Evolutionary conservation across 2,113 vertebrate genomes (phyloP).

Genomic region (Okapia johnstoni): DNA sequence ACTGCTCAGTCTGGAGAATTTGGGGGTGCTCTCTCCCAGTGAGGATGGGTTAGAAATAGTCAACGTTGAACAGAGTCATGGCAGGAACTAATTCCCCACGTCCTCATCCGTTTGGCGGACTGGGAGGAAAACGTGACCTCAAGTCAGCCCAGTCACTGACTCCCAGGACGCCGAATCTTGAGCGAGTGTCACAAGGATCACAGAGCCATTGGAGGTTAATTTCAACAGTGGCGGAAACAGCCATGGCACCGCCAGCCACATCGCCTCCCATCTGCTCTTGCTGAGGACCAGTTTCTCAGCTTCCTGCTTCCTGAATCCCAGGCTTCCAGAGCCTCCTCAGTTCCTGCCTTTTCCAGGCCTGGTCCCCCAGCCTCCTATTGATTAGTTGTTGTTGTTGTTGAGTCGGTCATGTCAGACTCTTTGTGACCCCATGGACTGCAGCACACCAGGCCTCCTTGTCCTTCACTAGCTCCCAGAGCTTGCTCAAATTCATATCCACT

Average conservation of each 20-base stretch:
- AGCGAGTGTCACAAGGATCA: neutral
- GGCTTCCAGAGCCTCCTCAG: neutral
- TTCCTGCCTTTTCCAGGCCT: neutral
- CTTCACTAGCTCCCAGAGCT: neutral
- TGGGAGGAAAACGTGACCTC: neutral
- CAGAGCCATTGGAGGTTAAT: neutral
- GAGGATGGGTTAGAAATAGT: neutral
- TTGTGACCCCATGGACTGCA: neutral
- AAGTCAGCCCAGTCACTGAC: neutral
- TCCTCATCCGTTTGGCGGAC: neutral
- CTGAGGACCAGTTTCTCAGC: neutral
- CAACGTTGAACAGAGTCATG: neutral
- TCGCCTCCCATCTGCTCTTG: neutral
- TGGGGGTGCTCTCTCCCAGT: neutral
- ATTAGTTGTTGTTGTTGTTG: neutral
- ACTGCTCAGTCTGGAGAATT: neutral
- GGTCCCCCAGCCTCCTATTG: neutral
- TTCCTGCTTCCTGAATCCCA: neutral
- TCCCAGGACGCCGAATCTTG: neutral
- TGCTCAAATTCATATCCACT: neutral
- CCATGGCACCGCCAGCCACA: neutral
- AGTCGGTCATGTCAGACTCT: neutral
- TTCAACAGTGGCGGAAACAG: neutral
- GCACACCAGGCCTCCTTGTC: neutral
- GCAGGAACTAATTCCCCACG: neutral